These are phyloP conservation scores for Galaxea fascicularis DNA, from an alignment of 92 coral and sea anemone genomes.

Conservation along the genomic window DNA sequence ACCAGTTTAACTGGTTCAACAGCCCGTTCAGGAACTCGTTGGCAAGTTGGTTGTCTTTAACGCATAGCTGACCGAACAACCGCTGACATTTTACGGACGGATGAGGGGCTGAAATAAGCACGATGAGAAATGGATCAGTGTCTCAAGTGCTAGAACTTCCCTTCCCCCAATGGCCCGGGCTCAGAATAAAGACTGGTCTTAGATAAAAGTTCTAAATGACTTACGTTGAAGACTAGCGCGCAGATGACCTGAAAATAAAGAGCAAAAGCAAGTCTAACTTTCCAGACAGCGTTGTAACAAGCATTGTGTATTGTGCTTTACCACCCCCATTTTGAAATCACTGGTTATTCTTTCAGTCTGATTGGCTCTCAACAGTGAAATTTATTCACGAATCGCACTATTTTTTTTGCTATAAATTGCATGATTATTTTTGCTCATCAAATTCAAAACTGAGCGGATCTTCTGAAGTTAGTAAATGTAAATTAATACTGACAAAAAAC, in stretches of 20 bases:
- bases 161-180: too few species aligned
- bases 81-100: slow-evolving; percentile 82
- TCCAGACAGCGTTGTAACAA: not conserved
- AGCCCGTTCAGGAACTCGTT: slow-evolving; percentile 93
- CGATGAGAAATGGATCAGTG: not conserved
- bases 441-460: too few species aligned
- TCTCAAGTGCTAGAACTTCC: too few species aligned
- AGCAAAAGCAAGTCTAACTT: not conserved
- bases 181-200: too few species aligned
- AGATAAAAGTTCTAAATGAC: not conserved
- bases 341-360: not conserved
- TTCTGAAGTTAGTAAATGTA: too few species aligned
- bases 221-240: slow-evolving; percentile 88
- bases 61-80: slow-evolving; percentile 78
- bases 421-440: too few species aligned
- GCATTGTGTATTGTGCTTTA: not conserved
- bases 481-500: too few species aligned
- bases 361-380: too few species aligned
- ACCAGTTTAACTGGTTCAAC: slow-evolving; percentile 98
- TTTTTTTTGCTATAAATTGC: too few species aligned
- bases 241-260: slow-evolving; percentile 67
- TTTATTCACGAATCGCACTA: too few species aligned
- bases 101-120: slow-evolving; percentile 74
- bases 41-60: slow-evolving; percentile 80
- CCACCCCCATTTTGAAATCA: too few species aligned